Base-by-base conservation (phyloP, 1,140 invertebrate genomes). In the Ditylenchus dipsaci region DNA sequence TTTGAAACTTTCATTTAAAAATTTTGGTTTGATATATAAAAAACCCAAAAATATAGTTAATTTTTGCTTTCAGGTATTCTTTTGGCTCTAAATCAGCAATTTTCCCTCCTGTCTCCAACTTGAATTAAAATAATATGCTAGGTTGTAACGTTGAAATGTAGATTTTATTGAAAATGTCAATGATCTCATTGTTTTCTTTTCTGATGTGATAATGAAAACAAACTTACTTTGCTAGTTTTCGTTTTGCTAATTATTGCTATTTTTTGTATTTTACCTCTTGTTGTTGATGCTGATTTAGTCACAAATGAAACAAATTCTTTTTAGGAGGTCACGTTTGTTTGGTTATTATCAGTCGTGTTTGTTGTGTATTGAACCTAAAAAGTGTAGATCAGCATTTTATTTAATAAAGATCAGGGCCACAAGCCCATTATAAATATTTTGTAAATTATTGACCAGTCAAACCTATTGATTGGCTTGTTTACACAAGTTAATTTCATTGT, bases 71-170 rank as follows among this genome's bases (percentile, higher is more conserved):
- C 11, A 38, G 23, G 33, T 74, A 74, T 57, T 76, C 66, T 15
- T 74, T 71, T 45, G 72, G 72, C 27, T 58, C 72, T 15, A 53
- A 65, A 43, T 76, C 74, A 11, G 68, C 74, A 30, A 74, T 74
- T 26, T 74, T 74, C 13, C 72, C 72, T 11, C 56, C 72, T 11
- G 74, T 47, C 17, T 71, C 69, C 30, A 71, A 56, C 49, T 57
- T 71, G 30, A 69, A 69, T 27, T 70, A 33, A 42, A 17, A 66
- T 15, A n/a, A n/a, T 57, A 15, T 29, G n/a, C n/a, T n/a, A n/a
- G 17, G 27, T 53, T 21, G n/a, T 53, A 7, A 21, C 23, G 49
- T 53, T 21, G 15, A 26, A 26, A 21, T 53, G 49, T 53, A 53
- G 3, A 53, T 53, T 53, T 21, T 5, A 53, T 1, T 3, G 8